Base-by-base conservation (phyloP, 2,797 vertebrate species). In the Coluber constrictor region DNA sequence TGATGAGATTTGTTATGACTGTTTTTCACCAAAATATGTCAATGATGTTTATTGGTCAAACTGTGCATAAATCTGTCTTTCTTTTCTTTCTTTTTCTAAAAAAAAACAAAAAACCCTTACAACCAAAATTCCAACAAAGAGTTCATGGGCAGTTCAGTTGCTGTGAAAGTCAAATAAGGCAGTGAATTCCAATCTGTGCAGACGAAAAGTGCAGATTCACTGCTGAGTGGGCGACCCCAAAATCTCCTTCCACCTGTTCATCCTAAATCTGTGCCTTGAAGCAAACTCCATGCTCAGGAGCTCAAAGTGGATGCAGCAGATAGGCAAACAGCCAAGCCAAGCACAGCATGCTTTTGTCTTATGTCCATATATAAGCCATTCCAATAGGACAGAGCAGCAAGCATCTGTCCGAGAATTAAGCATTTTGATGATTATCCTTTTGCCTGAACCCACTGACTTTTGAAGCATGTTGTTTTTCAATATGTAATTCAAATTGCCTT, bases 271-370 rank as follows among this genome's bases (percentile, higher is more conserved):
- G 47, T 96, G 94, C 93, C 94, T 95, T 88, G 90, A 96, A 94
- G 74, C 96, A 96, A 95, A 95, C 95, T 96, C 96, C 92, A 94
- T 94, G 95, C 37, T 6, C 94, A 93, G 92, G 92, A 93, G 16
- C 92, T 8, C 96, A 92, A 92, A 91, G 94, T 96, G 95, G 94
- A 92, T 70, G 93, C 96, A 96, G 95, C 95, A 95, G 79, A 18
- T 29, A 29, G 12, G 47, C 87, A 57, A 93, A 43, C n/a, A 92
- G 83, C 70, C 92, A 92, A 94, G 95, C 95, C 96, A 97, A 90
- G 87, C 91, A 93, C 90, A 23, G 1, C 93, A 89, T 51, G 3
- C 95, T 83, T 2, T 0, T 92, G 13, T 74, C n/a, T 74, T 74
- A 37, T 74, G 15, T 74, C n/a, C 66, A 57, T 60, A 93, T 95